Base-by-base conservation (phyloP, 2,797 vertebrate genomes). In the Trematocara caparti region DNA sequence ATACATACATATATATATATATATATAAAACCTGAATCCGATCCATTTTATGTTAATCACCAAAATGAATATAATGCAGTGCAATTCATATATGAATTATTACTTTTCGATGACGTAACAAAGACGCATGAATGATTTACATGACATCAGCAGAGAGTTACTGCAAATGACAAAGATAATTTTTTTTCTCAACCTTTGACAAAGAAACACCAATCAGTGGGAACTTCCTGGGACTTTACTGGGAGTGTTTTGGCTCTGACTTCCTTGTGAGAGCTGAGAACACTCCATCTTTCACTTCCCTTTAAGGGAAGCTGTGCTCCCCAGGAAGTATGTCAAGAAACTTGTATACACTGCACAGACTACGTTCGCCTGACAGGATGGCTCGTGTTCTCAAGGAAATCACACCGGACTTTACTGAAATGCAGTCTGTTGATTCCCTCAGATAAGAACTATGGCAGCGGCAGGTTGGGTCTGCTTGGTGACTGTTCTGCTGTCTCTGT, bases 171-270 rank as follows among this genome's bases (percentile, higher is more conserved):
- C 9, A 38, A 40, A 47, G 13, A 30, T 2, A 2, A 3, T 6
- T 30, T 27, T 57, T 4, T 47, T 48, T 4, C 6, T 3, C 38
- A 57, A 15, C 5, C 19, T 78, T 36, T 86, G 57, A 48, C 34
- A 49, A 3, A 64, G 4, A 45, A 75, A 64, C 5, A 43, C 17
- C 27, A 8, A 45, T 17, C 15, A 12, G 11, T 76, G 87, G 87
- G 88, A 89, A 86, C 40, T 89, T 84, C 83, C 89, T 83, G 19
- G 78, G 80, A 72, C 30, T 84, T 85, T 62, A 84, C 78, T 21
- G 50, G 72, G 47, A 81, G 76, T 59, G 34, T 75, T 84, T 74
- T 1, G n/a, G 66, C 14, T n/a, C 34, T 9, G 30, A 76, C 79
- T 76, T 79, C 71, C 64, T 62, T n/a, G 12, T 77, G 7, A 48